Evolutionary conservation across 2,113 vertebrate species (phyloP).

Genomic region (Pristiophorus japonicus): DNA sequence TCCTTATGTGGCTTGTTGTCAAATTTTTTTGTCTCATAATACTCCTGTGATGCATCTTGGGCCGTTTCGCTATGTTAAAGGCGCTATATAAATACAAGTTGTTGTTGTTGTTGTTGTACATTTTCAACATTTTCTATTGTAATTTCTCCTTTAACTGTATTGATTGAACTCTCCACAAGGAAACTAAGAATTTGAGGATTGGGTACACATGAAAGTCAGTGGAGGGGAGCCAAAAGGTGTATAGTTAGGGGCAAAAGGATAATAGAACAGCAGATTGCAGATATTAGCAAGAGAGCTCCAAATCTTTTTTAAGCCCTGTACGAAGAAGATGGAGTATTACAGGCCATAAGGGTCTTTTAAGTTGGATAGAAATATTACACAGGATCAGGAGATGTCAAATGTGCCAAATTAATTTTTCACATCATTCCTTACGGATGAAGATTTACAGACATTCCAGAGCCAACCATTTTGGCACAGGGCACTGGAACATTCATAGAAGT

Average conservation of each 20-base stretch:
- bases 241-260: background rate
- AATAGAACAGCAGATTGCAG: background rate
- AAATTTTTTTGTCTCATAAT: no score
- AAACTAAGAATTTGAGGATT: background rate
- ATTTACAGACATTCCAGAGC: background rate
- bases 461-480: background rate
- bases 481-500: background rate
- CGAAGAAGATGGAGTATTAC: background rate
- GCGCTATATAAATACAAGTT: no score
- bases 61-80: no score
- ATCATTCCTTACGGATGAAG: background rate
- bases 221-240: background rate
- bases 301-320: background rate
- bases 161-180: background rate
- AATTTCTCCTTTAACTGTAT: background rate
- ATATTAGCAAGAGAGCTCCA: background rate
- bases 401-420: background rate
- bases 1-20: no score
- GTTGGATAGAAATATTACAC: background rate
- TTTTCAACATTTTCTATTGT: background rate
- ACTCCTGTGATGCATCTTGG: no score
- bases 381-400: conserved; percentile 20
- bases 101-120: no score
- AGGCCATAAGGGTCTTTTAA: background rate
- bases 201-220: background rate